phyloP scores from a whole-genome alignment of 2,888 invertebrate species.

The Caenorhabditis doughertyi region DNA sequence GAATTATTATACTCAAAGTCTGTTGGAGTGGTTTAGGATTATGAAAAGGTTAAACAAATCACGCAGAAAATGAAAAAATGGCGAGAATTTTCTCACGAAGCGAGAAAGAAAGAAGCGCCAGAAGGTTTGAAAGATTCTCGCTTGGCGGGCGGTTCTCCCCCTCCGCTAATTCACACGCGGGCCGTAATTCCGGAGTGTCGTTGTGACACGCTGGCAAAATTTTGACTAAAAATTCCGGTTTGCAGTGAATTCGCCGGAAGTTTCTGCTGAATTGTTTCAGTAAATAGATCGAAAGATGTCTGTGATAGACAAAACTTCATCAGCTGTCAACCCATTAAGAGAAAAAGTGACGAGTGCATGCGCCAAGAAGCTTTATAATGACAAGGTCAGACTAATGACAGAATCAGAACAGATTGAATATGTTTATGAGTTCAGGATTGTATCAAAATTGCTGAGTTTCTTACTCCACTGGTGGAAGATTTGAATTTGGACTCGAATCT shows the following conservation, averaged over 20 bases:
- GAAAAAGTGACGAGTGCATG: constrained; percentile 50
- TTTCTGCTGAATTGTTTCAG: background rate
- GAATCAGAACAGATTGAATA: constrained; percentile 2
- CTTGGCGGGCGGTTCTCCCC: constrained; percentile 38
- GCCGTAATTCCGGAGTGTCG: constrained; percentile 46
- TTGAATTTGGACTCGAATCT: constrained; percentile 40
- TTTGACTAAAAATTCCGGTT: background rate
- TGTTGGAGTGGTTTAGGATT: background rate
- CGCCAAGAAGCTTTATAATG: constrained; percentile 44
- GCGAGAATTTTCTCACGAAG: too few relatives aligned
- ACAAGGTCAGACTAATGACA: constrained; percentile 41
- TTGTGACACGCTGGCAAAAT: constrained; percentile 41
- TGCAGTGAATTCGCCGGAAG: background rate
- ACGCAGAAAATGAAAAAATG: constrained; percentile 1
- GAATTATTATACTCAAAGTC: background rate
- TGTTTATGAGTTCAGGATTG: constrained; percentile 32
- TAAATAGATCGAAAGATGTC: constrained; percentile 25
- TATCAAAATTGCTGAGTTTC: constrained; percentile 53
- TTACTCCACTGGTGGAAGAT: constrained; percentile 51
- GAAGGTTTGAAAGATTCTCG: constrained; percentile 40
- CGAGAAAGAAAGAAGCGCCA: background rate
- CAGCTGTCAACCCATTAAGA: constrained; percentile 38
- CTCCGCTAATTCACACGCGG: constrained; percentile 23
- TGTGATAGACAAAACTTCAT: constrained; percentile 37
- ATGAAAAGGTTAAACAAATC: too few relatives aligned